Conservation (phyloP, 2,113 vertebrate species). For the Cavia aperea region DNA sequence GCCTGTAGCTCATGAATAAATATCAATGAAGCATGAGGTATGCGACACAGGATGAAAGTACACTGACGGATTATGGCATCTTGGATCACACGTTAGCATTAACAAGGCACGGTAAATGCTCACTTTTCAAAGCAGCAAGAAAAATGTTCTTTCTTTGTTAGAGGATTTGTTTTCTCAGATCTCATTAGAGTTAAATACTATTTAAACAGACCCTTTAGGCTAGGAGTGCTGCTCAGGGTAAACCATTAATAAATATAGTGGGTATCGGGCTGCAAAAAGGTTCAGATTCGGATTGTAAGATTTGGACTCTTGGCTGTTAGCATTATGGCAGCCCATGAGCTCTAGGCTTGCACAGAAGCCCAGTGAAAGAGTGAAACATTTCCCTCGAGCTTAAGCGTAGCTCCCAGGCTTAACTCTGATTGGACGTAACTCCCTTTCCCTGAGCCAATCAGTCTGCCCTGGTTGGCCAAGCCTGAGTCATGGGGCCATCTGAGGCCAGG, state of each 20-base stretch:
- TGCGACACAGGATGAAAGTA: slow-evolving; percentile 47
- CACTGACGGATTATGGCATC: background rate
- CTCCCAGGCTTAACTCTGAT: background rate
- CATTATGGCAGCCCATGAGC: background rate
- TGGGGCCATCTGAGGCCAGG: background rate
- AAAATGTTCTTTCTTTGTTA: background rate
- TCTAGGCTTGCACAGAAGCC: background rate
- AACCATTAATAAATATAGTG: background rate
- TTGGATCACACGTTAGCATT: slow-evolving; percentile 35
- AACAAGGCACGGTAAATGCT: background rate
- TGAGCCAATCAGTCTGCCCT: background rate
- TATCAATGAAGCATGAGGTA: slow-evolving; percentile 27
- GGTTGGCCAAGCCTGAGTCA: background rate
- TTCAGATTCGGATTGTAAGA: background rate
- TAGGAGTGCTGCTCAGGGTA: background rate
- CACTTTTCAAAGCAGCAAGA: slow-evolving; percentile 30
- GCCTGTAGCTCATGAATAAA: background rate
- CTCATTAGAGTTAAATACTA: background rate
- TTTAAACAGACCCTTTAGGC: background rate
- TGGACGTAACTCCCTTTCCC: background rate
- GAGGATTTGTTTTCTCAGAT: background rate
- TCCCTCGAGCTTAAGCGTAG: background rate
- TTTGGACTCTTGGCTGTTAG: background rate
- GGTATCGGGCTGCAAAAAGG: background rate
- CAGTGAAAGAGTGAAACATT: background rate